Percentiles rank a stretch among this genome's conserved stretches.
phyloP scores from a whole-genome alignment of 2,888 invertebrate genomes.

The Sinopyrophorus schimmeli region DNA sequence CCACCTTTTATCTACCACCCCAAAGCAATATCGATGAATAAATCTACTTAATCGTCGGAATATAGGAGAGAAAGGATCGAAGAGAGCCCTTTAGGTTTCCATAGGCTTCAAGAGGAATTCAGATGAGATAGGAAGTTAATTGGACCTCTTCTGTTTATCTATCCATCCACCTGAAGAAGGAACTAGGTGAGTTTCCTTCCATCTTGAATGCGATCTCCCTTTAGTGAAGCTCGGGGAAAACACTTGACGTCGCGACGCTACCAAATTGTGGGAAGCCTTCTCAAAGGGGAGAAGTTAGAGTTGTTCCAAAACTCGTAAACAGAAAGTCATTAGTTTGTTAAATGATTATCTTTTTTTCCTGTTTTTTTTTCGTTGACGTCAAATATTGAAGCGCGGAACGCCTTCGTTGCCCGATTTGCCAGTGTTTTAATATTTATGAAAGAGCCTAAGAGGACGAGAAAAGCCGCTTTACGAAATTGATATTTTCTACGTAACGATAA shows the following conservation, averaged over 20 bases:
- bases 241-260: slow-evolving; percentile 19
- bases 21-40: slow-evolving; percentile 16
- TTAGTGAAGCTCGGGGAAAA: too few relatives aligned
- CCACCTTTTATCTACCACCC: slow-evolving; percentile 5
- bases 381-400: too few relatives aligned
- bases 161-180: slow-evolving; percentile 28
- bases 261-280: slow-evolving; percentile 9
- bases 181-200: slow-evolving; percentile 16
- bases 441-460: slow-evolving; percentile 12
- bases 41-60: slow-evolving; percentile 17
- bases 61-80: slow-evolving; percentile 6
- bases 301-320: neutral
- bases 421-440: slow-evolving; percentile 23
- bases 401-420: too few relatives aligned
- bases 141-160: slow-evolving; percentile 28
- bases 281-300: slow-evolving; percentile 15
- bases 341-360: slow-evolving; percentile 2
- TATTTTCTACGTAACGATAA: slow-evolving; percentile 18
- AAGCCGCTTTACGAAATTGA: slow-evolving; percentile 27
- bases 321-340: slow-evolving; percentile 7
- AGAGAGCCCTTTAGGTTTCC: slow-evolving; percentile 8
- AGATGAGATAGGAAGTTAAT: slow-evolving; percentile 27
- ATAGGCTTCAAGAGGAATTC: slow-evolving; percentile 19
- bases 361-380: slow-evolving; percentile 5
- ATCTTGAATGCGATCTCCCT: slow-evolving; percentile 23